Base-by-base conservation (phyloP, 64 coral and sea anemone genomes). In the Stichodactyla helianthus region DNA sequence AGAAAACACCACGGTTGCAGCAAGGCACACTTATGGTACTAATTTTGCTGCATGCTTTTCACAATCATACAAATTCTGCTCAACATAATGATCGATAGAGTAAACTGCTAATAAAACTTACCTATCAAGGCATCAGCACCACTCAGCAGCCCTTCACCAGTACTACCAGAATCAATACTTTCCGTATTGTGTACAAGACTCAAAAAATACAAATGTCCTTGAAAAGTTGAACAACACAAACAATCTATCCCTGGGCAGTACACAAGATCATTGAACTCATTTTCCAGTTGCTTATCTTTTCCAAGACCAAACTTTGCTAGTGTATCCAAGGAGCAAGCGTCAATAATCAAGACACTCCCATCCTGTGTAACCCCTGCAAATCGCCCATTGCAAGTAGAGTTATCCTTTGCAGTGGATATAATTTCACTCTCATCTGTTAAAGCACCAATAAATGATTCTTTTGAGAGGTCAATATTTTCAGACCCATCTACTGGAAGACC, bases 201-300 rank as follows among this genome's bases (percentile, higher is more conserved):
- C 22, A 97, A 64, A 83, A 97, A 93, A n/a, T 89, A 77, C 76
- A 97, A 86, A 82, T 80, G 55, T 50, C 95, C 95, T 70, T 85
- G 50, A 5, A 44, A 19, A 14, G 86, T 83, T 17, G 91, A 97
- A 5, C 88, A 88, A 91, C 95, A 97, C 50, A 97, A 78, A 28
- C 95, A 97, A 59, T 97, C 95, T 87, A 97, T 97, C 83, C 95
- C 92, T 62, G 95, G 88, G 78, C 95, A 97, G 65, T 97, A 86
- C 13, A 97, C 79, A 64, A 97, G 54, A 89, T 93, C 87, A 77
- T 68, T 51, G 27, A 92, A 92, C 10, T 13, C 51, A 64, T 70
- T 10, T 7, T 60, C 79, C 79, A 83, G 54, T 55, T 84, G 91
- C 4, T 58, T 53, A 15, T 88, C 91, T 58, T 62, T 88, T 20